Evolutionary conservation across 2,888 invertebrate species (phyloP), one percentile per base, ranked within the genome.

Genomic region (Mallateleia sp.): DNA sequence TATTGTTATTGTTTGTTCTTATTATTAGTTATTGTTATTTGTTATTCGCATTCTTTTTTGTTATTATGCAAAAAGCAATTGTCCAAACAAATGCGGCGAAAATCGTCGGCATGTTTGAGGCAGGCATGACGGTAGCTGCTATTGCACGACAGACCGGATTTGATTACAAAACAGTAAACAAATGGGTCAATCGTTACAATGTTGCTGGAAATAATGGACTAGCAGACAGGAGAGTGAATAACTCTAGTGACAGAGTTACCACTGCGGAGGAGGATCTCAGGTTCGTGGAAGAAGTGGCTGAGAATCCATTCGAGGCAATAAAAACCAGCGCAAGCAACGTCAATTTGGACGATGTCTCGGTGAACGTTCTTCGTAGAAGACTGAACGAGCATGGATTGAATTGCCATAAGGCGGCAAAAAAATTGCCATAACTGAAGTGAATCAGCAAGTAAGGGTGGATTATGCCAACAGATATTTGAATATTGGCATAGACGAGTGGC

Each of bases 371-470:
- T 8, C 24, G 64, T 11, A 8, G 62, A 0, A 6, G 72, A n/a
- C n/a, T n/a, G n/a, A n/a, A n/a, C n/a, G n/a, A n/a, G n/a, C n/a
- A n/a, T n/a, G n/a, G n/a, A n/a, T n/a, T n/a, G n/a, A n/a, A n/a
- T n/a, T n/a, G n/a, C n/a, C 25, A 52, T 11, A 54, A 54, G 20
- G 54, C 54, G 15, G 54, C 24, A 54, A 24, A 14, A 54, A 54
- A 25, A 24, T 54, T 2, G 54, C 9, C 14, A 54, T 54, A 2
- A 54, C 54, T 5, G 54, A 54, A 1, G 11, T 54, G 4, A 54
- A 54, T 54, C 24, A 54, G 24, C 24, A 54, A 6, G 11, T 22
- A 6, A 1, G 54, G 11, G 14, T 54, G 3, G 24, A 54, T 15
- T 22, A 24, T 14, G 54, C 54, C 1, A 18, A 11, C 6, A 6